phyloP scores from a whole-genome alignment of 2,797 vertebrate species.

The Rousettus madagascariensis region DNA sequence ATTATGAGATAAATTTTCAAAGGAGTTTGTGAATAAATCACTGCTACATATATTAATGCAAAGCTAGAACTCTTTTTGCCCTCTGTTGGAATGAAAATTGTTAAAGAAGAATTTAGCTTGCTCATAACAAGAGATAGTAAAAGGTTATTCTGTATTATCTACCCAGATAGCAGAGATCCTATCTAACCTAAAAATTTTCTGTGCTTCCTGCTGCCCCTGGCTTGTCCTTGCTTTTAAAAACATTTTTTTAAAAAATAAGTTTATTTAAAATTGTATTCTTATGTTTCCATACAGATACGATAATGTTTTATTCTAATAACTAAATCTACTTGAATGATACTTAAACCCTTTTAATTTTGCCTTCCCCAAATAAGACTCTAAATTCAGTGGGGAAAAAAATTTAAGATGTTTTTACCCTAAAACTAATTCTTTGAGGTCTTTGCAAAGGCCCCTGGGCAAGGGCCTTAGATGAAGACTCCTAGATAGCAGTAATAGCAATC shows the following conservation, averaged over 20 bases:
- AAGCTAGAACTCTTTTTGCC: neutral
- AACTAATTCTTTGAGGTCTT: neutral
- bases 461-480: neutral
- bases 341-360: neutral
- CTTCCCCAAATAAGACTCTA: neutral
- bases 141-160: neutral
- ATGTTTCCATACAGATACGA: neutral
- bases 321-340: neutral
- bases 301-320: conserved; percentile 19
- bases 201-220: neutral
- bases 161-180: neutral
- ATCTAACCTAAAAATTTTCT: neutral
- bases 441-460: neutral
- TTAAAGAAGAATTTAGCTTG: neutral
- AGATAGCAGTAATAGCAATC: neutral
- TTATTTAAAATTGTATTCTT: neutral
- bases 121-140: neutral
- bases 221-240: neutral
- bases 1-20: neutral
- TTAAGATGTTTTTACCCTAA: neutral
- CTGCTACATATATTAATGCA: neutral
- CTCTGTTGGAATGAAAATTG: neutral
- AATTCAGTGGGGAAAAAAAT: neutral
- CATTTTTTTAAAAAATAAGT: no score
- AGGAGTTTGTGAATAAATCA: neutral